phyloP scores from a whole-genome alignment of 2,797 vertebrate genomes.

The Lacerta viridis region DNA sequence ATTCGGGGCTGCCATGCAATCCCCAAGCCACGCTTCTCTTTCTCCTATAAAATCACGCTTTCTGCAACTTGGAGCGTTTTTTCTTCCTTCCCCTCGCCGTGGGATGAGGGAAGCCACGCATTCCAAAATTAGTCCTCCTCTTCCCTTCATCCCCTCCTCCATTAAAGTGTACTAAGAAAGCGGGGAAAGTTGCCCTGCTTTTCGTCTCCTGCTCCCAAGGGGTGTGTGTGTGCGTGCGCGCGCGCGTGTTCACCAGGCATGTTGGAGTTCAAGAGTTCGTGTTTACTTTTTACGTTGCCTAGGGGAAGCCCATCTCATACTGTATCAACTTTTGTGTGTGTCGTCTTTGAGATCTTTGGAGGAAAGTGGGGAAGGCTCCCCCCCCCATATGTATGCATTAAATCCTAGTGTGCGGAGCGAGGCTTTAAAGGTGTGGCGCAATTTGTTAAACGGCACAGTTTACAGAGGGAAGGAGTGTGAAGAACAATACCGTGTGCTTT shows the following conservation, averaged over 20 bases:
- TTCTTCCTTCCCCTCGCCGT: not conserved
- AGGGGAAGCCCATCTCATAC: constrained; percentile 43
- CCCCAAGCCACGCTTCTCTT: not conserved
- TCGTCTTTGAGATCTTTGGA: not conserved
- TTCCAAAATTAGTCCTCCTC: not conserved
- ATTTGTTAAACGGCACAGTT: constrained; percentile 15
- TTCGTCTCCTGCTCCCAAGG: constrained; percentile 47
- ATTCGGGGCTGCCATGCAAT: not conserved
- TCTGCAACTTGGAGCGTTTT: not conserved
- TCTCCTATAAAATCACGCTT: not conserved
- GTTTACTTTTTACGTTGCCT: constrained; percentile 50
- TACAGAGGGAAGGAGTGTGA: constrained; percentile 47
- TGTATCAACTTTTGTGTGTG: constrained; percentile 1
- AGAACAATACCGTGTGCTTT: constrained; percentile 64
- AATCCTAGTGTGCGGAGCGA: constrained; percentile 13
- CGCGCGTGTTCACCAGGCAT: constrained; percentile 33
- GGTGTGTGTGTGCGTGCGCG: constrained; percentile 21
- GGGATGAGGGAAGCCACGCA: not conserved
- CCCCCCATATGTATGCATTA: not conserved
- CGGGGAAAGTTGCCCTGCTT: not conserved
- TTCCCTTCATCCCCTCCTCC: not conserved
- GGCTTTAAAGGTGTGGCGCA: constrained; percentile 68
- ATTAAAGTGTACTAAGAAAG: not conserved
- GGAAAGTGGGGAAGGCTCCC: not conserved
- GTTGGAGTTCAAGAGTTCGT: constrained; percentile 78